phyloP scores from a whole-genome alignment of 2,113 vertebrate genomes.

The Tricholaema leucomelas region DNA sequence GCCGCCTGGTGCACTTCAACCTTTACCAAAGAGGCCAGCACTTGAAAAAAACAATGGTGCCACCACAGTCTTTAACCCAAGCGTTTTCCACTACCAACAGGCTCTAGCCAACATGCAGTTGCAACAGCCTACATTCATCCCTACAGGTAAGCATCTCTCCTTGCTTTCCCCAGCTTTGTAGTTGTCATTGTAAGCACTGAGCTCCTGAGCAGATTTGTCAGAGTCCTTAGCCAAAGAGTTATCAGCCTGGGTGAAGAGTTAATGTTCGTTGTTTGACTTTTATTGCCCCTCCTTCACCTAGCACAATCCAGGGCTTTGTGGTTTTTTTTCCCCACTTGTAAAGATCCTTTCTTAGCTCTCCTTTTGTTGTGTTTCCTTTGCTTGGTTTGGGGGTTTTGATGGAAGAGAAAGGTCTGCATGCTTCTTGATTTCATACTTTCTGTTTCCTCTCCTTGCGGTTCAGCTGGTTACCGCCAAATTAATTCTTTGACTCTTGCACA shows the following conservation, averaged over 20 bases:
- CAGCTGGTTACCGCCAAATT: conserved; percentile 65
- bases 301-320: neutral
- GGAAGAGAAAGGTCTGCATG: conserved; percentile 25
- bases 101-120: conserved; percentile 95
- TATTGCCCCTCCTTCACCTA: neutral
- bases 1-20: conserved; percentile 83
- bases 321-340: too few relatives aligned
- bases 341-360: neutral
- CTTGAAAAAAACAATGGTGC: conserved; percentile 94
- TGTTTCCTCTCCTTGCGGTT: conserved; percentile 51
- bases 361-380: neutral
- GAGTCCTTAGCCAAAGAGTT: neutral
- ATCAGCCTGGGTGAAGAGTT: neutral
- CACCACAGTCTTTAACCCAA: conserved; percentile 90
- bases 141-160: conserved; percentile 83
- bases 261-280: neutral
- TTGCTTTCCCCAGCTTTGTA: neutral
- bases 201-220: neutral
- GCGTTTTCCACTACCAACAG: conserved; percentile 97
- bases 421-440: conserved; percentile 50
- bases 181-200: neutral
- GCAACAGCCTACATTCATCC: conserved; percentile 91
- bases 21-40: conserved; percentile 92
- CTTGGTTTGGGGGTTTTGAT: neutral
- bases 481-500: conserved; percentile 70